Conservation (phyloP, 2,888 invertebrate genomes). For the Gastrophysa polygoni region DNA sequence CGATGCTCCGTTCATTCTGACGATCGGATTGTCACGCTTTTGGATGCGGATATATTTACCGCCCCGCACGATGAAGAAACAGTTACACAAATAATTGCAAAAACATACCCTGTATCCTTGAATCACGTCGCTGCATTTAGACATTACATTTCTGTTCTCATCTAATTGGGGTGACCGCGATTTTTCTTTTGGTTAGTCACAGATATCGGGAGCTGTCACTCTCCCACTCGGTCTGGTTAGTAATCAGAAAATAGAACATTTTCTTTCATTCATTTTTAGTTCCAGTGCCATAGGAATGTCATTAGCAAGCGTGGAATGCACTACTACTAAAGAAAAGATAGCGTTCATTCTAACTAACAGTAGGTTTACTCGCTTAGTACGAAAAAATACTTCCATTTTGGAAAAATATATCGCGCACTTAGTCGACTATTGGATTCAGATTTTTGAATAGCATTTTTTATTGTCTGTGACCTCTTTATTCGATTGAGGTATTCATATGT, state of each 20-base stretch:
- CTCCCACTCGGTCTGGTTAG: slow-evolving; percentile 43
- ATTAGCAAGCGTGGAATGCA: slow-evolving; percentile 58
- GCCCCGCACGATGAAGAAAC: slow-evolving; percentile 55
- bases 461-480: background rate
- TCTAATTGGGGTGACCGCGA: slow-evolving; percentile 53
- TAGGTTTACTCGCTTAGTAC: slow-evolving; percentile 10
- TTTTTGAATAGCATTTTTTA: background rate
- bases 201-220: slow-evolving; percentile 41
- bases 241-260: slow-evolving; percentile 40
- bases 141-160: slow-evolving; percentile 51
- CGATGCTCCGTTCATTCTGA: slow-evolving; percentile 3
- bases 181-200: slow-evolving; percentile 21
- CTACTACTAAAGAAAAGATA: slow-evolving; percentile 44
- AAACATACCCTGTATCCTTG: slow-evolving; percentile 94
- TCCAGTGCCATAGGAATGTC: slow-evolving; percentile 56
- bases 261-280: slow-evolving; percentile 43
- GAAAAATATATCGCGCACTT: slow-evolving; percentile 5
- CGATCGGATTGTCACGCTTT: slow-evolving; percentile 43
- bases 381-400: slow-evolving; percentile 9
- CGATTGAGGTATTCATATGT: background rate
- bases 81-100: slow-evolving; percentile 84
- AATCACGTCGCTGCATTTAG: slow-evolving; percentile 73
- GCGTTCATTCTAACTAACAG: slow-evolving; percentile 32
- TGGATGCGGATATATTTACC: slow-evolving; percentile 51
- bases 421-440: background rate